Conservation (phyloP, 1,140 invertebrate species). For the Neotoxoptera formosana region DNA sequence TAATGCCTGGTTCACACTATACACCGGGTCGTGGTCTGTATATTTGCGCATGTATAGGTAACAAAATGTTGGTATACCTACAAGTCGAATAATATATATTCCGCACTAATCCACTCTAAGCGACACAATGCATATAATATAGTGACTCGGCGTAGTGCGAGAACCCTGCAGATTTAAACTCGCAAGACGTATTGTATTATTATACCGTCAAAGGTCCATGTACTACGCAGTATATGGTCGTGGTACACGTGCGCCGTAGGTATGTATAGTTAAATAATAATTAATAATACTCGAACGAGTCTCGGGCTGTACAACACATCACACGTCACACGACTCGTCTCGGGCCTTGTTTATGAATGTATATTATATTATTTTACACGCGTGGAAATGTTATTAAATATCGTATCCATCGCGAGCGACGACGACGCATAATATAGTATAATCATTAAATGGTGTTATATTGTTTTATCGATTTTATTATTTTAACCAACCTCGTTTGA, state of each 20-base stretch:
- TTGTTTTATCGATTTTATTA: conserved; percentile 36
- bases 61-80: too few relatives aligned
- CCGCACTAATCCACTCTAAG: too few relatives aligned
- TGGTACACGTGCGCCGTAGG: not conserved
- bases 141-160: too few relatives aligned
- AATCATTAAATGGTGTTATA: not conserved
- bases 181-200: not conserved
- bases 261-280: not conserved
- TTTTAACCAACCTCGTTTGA: conserved; percentile 33
- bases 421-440: not conserved
- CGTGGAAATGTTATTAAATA: not conserved
- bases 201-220: not conserved
- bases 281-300: not conserved
- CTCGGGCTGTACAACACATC: not conserved
- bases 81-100: too few relatives aligned
- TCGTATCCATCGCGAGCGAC: not conserved
- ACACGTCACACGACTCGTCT: not conserved
- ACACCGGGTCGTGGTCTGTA: too few relatives aligned
- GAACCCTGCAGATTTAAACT: too few relatives aligned
- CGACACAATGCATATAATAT: too few relatives aligned
- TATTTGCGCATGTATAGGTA: too few relatives aligned
- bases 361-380: not conserved
- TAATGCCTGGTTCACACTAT: too few relatives aligned
- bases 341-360: not conserved
- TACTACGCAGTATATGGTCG: not conserved